Evolutionary conservation across 2,113 vertebrate species (phyloP).

Genomic region (Bubo bubo): DNA sequence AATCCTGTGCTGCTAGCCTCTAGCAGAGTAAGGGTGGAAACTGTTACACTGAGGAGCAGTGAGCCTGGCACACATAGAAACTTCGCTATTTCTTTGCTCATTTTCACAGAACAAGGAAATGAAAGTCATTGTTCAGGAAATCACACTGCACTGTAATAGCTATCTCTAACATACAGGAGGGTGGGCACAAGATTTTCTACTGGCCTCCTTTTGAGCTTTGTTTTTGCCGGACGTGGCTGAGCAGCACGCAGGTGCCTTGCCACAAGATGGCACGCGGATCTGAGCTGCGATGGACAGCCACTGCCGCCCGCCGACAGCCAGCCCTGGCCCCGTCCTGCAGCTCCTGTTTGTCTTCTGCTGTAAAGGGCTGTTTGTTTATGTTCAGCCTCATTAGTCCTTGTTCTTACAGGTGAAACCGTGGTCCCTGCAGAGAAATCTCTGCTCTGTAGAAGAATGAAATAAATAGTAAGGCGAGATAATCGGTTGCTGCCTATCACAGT

Average conservation of each 20-base stretch:
- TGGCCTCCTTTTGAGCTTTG: neutral
- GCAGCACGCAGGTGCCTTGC: neutral
- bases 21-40: neutral
- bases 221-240: neutral
- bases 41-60: accelerated
- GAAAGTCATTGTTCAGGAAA: neutral
- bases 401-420: neutral
- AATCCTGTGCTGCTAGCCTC: neutral
- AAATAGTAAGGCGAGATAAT: neutral
- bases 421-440: neutral
- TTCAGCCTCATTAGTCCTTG: neutral
- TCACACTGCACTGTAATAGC: neutral
- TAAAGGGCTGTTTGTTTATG: neutral
- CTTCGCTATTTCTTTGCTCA: neutral
- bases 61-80: neutral
- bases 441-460: neutral
- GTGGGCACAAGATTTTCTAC: neutral
- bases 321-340: neutral
- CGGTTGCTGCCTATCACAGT: neutral
- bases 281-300: neutral
- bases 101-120: neutral
- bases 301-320: neutral
- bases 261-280: neutral
- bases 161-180: neutral
- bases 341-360: neutral